Conservation (phyloP, 2,113 vertebrate genomes). For the Verasper variegatus region DNA sequence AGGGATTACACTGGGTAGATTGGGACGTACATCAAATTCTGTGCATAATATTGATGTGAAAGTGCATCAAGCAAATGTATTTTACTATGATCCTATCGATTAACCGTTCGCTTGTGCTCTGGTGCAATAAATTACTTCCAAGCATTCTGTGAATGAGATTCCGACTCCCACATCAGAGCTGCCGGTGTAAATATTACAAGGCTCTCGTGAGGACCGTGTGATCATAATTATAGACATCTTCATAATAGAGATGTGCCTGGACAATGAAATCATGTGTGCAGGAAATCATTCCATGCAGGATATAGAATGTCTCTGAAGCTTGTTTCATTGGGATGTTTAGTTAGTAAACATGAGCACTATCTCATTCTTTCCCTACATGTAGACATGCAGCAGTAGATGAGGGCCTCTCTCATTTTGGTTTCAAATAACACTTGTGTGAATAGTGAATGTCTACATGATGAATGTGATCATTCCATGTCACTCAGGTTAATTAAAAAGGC, state of each 20-base stretch:
- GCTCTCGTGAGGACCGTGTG: conserved; percentile 10
- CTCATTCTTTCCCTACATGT: conserved; percentile 3
- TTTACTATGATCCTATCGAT: conserved; percentile 39
- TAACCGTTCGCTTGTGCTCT: background rate
- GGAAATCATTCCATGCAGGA: conserved; percentile 7
- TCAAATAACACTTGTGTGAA: conserved; percentile 38
- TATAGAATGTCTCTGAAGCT: background rate
- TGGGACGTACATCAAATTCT: conserved; percentile 1
- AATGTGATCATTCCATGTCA: conserved; percentile 77
- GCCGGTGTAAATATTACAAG: conserved; percentile 14
- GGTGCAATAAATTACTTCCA: background rate
- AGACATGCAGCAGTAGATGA: background rate
- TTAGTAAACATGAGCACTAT: conserved; percentile 9
- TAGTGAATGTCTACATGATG: conserved; percentile 60
- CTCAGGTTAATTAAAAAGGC: conserved; percentile 81
- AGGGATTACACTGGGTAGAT: conserved; percentile 27
- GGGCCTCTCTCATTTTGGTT: background rate
- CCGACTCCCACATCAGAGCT: conserved; percentile 2
- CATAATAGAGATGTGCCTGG: background rate
- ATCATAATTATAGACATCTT: conserved; percentile 15
- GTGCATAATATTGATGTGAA: conserved; percentile 25
- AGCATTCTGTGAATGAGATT: conserved; percentile 10
- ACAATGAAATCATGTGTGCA: conserved; percentile 30
- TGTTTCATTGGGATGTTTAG: background rate
- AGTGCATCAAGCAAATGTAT: conserved; percentile 22